A percentile compares a stretch with the other conserved stretches of the same genome.
phyloP scores from a whole-genome alignment of 1,140 invertebrate species.

The Eumeta japonica region DNA sequence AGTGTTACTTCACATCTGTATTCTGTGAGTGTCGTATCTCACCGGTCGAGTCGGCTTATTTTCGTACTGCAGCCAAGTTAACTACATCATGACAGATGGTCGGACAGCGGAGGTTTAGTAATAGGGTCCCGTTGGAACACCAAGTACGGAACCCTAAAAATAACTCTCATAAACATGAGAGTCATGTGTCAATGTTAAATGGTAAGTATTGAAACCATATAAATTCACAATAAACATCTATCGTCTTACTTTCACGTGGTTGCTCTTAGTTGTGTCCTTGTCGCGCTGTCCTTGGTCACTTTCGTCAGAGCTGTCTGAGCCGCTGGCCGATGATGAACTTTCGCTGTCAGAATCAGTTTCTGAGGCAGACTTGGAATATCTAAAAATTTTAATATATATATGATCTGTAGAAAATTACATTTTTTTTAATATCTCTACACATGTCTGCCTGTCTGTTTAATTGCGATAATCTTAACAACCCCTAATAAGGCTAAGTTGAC shows the following conservation, averaged over 20 bases:
- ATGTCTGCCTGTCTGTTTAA: constrained; percentile 3
- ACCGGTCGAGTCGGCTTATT: no score
- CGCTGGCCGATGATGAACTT: constrained; percentile 31
- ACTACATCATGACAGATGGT: no score
- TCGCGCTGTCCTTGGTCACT: constrained; percentile 36
- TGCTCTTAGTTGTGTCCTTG: constrained; percentile 23
- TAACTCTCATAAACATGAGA: no score
- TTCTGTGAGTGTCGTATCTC: no score
- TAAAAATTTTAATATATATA: no score
- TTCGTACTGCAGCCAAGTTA: no score
- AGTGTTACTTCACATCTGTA: no score
- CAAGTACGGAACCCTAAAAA: no score
- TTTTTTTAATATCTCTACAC: no score
- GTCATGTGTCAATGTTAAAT: neutral
- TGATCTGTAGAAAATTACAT: no score
- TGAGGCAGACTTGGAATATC: constrained; percentile 29
- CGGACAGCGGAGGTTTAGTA: no score
- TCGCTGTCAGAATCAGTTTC: constrained; percentile 45
- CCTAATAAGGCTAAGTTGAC: constrained; percentile 3
- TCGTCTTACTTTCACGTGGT: constrained; percentile 17
- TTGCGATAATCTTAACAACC: constrained; percentile 2
- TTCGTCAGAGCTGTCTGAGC: constrained; percentile 44
- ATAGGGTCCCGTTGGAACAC: no score
- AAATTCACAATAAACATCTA: constrained; percentile 22
- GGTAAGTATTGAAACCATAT: constrained; percentile 18